Conservation (phyloP, 2,888 invertebrate genomes). For the Chalcosyrphus nemorum region DNA sequence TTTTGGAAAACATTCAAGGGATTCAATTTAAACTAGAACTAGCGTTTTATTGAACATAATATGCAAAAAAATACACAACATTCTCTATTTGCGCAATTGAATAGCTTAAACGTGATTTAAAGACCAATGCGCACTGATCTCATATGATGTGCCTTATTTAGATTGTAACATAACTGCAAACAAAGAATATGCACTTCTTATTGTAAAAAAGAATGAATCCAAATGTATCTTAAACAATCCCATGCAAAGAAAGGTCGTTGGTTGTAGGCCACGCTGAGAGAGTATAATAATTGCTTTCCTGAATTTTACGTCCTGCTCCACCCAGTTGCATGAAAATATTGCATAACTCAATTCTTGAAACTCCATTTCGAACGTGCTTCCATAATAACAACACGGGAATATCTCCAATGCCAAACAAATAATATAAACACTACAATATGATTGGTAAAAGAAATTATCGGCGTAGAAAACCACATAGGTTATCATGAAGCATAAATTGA, state of each 20-base stretch:
- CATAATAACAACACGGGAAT: conserved; percentile 54
- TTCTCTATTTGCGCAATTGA: too few species aligned
- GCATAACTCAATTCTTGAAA: conserved; percentile 49
- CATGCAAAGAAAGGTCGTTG: conserved; percentile 15
- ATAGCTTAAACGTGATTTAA: too few species aligned
- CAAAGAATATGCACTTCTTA: conserved; percentile 53
- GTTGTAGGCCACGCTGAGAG: conserved; percentile 14
- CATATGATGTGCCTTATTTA: too few species aligned
- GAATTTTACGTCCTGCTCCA: conserved; percentile 25
- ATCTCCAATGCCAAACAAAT: conserved; percentile 73
- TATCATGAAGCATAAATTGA: conserved; percentile 71
- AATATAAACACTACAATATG: conserved; percentile 59
- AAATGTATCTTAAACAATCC: conserved; percentile 58
- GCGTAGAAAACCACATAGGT: conserved; percentile 70
- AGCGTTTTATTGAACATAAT: too few species aligned
- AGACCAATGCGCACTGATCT: too few species aligned
- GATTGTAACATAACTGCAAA: conserved; percentile 34
- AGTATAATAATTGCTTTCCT: conserved; percentile 51
- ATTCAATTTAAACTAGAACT: too few species aligned
- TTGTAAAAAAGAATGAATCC: conserved; percentile 49
- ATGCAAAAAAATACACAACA: too few species aligned
- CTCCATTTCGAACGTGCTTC: conserved; percentile 28
- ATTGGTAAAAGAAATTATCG: conserved; percentile 33
- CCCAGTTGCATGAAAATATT: conserved; percentile 52
- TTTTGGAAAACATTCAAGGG: too few species aligned